phyloP scores from a whole-genome alignment of 2,888 invertebrate species.

The Spilarctia lutea region DNA sequence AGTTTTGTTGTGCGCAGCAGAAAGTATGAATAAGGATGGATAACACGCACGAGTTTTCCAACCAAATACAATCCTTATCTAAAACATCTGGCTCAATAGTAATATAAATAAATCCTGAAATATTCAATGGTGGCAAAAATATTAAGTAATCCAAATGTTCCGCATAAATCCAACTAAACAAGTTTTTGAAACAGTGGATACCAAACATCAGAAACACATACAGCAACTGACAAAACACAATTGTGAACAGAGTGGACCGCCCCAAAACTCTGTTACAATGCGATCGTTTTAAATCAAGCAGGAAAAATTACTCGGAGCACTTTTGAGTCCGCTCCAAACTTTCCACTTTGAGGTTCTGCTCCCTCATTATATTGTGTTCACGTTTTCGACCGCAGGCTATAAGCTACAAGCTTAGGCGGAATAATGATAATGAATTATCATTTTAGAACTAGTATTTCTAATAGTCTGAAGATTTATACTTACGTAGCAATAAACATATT shows the following conservation, averaged over 20 bases:
- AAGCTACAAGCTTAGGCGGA: slow-evolving; percentile 18
- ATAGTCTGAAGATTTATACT: background rate
- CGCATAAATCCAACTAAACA: background rate
- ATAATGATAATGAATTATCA: background rate
- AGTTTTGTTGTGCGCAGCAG: no score
- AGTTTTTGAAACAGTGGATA: slow-evolving; percentile 13
- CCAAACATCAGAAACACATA: slow-evolving; percentile 23
- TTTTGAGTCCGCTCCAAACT: slow-evolving; percentile 79
- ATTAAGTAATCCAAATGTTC: no score
- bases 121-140: no score
- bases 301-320: slow-evolving; percentile 80
- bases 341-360: slow-evolving; percentile 70
- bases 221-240: slow-evolving; percentile 35
- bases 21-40: no score
- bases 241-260: slow-evolving; percentile 52
- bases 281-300: slow-evolving; percentile 81
- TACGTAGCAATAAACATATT: no score
- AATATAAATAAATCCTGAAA: no score
- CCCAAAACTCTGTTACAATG: slow-evolving; percentile 69
- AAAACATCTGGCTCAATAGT: no score
- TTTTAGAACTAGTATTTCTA: background rate
- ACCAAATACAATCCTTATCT: no score
- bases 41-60: no score
- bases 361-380: slow-evolving; percentile 83
- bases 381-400: slow-evolving; percentile 62